Base-by-base conservation (phyloP, 1,140 invertebrate species). In the Trichomalopsis sarcophagae region DNA sequence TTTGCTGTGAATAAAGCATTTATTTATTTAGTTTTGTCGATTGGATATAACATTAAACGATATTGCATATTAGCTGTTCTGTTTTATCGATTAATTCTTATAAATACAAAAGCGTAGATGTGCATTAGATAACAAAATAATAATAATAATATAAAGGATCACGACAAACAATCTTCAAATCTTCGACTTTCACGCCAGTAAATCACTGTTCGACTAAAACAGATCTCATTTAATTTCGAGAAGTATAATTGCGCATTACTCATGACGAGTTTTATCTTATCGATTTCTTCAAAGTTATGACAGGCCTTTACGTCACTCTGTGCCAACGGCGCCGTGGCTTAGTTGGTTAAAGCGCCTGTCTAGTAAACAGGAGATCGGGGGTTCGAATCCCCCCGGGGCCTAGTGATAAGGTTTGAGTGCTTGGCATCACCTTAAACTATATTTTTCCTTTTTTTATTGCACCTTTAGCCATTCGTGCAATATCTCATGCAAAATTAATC, bases 331-430 rank as follows among this genome's bases (percentile, higher is more conserved):
- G 93, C 93, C 93, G 93, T 94, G 93, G 93, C 93, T 94, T 94
- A 94, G 93, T 94, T 94, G 93, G 93, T 94, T 94, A 94, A 94
- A 94, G 93, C 93, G 93, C 93, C 93, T 94, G 93, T 94, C 93
- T 94, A 94, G 93, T 94, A 94, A 94, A 94, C 93, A 94, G 93
- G 93, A 94, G 93, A 94, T 94, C 93, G 92, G 89, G 93, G 91
- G 93, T 94, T 94, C 93, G 93, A 94, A 94, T 94, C 93, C 92
- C 93, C 90, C 92, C 93, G 93, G 93, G 91, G 93, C 93, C 93
- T 93, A 62, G 55, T 62, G 55, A 17, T 62, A 62, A 62, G 55
- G 21, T 62, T 27, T 21, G 55, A 62, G 21, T 62, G 17, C 55
- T 62, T 62, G 55, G 17, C 55, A 62, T 62, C 17, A n/a, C 55